Evolutionary conservation across 2,113 vertebrate species (phyloP).

Genomic region (Gila orcuttii): DNA sequence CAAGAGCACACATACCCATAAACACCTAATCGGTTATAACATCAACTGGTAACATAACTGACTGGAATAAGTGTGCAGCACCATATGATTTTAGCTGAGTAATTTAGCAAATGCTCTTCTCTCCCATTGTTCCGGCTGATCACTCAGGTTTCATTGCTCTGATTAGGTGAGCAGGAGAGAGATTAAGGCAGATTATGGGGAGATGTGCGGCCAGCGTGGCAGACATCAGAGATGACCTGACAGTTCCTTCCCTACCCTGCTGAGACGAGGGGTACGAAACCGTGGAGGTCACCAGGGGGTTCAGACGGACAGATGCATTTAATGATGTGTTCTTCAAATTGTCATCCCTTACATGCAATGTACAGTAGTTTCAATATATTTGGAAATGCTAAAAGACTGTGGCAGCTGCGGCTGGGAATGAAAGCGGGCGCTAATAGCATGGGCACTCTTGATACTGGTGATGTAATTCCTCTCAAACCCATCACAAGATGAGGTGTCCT

Average conservation of each 20-base stretch:
- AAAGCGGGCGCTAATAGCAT: not conserved
- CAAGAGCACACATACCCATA: constrained; percentile 41
- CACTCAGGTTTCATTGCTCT: constrained; percentile 86
- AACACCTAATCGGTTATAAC: constrained; percentile 74
- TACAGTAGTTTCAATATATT: not conserved
- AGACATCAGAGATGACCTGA: constrained; percentile 64
- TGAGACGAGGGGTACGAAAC: not conserved
- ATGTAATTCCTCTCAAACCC: constrained; percentile 22
- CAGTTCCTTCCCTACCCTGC: constrained; percentile 11
- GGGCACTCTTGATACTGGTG: not conserved
- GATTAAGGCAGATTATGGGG: constrained; percentile 89
- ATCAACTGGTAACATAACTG: constrained; percentile 73
- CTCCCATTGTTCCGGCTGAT: constrained; percentile 79
- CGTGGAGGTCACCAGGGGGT: not conserved
- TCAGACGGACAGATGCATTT: constrained; percentile 4
- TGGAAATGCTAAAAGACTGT: not conserved
- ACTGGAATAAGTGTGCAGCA: constrained; percentile 83
- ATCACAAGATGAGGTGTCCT: constrained; percentile 30
- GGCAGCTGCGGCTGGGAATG: not conserved
- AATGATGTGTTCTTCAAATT: not conserved
- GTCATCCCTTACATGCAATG: not conserved
- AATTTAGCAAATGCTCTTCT: constrained; percentile 89
- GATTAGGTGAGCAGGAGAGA: constrained; percentile 85
- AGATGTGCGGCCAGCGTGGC: constrained; percentile 82
- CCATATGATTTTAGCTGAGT: constrained; percentile 84